Evolutionary conservation across 2,113 vertebrate genomes (phyloP).

Genomic region (Vireo altiloquus): DNA sequence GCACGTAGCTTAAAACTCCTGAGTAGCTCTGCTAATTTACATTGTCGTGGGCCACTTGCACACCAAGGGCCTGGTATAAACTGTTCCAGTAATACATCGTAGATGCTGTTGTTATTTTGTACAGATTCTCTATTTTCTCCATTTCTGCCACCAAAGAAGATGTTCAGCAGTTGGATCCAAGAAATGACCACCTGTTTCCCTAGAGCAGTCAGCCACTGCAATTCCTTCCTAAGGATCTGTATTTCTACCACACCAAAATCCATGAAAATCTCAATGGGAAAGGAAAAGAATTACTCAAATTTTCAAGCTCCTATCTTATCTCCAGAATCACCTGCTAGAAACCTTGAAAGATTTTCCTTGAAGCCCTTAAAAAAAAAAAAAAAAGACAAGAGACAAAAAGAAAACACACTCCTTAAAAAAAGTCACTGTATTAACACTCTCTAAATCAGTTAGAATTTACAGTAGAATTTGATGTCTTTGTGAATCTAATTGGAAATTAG

Average conservation of each 20-base stretch:
- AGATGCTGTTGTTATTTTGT: background rate
- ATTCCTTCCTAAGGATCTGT: background rate
- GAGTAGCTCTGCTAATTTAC: background rate
- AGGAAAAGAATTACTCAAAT: background rate
- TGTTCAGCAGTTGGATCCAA: background rate
- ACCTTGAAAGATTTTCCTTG: background rate
- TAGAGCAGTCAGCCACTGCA: fast-evolving
- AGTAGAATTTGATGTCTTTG: background rate
- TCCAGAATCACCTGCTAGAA: background rate
- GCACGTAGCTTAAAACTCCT: background rate
- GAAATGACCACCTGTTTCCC: background rate
- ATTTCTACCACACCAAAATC: background rate
- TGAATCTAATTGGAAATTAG: background rate
- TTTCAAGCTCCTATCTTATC: background rate
- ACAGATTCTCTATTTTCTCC: background rate
- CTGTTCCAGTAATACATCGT: background rate
- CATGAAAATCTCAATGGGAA: background rate
- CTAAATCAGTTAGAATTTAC: background rate
- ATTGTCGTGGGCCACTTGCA: background rate
- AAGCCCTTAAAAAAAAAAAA: background rate
- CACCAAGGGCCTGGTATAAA: background rate
- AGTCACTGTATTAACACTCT: background rate
- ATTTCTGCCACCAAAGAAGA: background rate
- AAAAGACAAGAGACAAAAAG: background rate
- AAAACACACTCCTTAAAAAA: background rate